Conservation (phyloP, 2,888 invertebrate genomes). For the Rutpela maculata region DNA sequence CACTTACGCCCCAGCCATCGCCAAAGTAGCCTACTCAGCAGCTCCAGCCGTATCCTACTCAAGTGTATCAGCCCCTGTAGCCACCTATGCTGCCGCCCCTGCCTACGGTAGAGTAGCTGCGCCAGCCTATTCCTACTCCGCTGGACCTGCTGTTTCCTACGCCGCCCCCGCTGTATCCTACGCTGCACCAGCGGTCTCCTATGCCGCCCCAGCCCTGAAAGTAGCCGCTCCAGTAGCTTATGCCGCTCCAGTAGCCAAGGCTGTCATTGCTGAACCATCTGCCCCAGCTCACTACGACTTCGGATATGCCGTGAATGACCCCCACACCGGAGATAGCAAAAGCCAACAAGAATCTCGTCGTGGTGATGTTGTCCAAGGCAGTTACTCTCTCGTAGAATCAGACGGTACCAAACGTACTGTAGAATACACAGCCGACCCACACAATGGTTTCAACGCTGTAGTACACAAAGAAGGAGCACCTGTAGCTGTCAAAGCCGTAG, state of each 20-base stretch:
- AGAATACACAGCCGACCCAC: slow-evolving; percentile 75
- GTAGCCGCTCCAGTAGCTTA: slow-evolving; percentile 48
- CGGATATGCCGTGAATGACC: slow-evolving; percentile 62
- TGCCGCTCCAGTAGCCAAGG: slow-evolving; percentile 58
- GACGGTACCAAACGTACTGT: slow-evolving; percentile 76
- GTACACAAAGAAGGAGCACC: slow-evolving; percentile 74
- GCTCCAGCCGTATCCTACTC: slow-evolving; percentile 70
- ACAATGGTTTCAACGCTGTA: slow-evolving; percentile 76
- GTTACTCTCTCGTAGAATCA: slow-evolving; percentile 75
- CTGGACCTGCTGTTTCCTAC: slow-evolving; percentile 27
- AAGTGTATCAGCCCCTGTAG: slow-evolving; percentile 70
- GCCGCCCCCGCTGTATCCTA: slow-evolving; percentile 48
- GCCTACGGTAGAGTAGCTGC: slow-evolving; percentile 57
- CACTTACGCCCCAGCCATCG: slow-evolving; percentile 72
- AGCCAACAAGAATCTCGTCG: slow-evolving; percentile 79
- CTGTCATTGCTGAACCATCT: slow-evolving; percentile 56
- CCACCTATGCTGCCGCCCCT: slow-evolving; percentile 68
- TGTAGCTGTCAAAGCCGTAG: slow-evolving; percentile 58
- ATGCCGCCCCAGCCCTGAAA: slow-evolving; percentile 44
- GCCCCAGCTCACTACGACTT: slow-evolving; percentile 64
- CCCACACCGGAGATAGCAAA: slow-evolving; percentile 75
- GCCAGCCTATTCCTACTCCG: slow-evolving; percentile 59
- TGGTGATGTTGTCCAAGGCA: slow-evolving; percentile 74
- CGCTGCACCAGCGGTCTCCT: slow-evolving; percentile 44
- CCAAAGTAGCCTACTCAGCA: slow-evolving; percentile 56